Base-by-base conservation (phyloP, 2,888 invertebrate genomes). In the Noctua janthina region DNA sequence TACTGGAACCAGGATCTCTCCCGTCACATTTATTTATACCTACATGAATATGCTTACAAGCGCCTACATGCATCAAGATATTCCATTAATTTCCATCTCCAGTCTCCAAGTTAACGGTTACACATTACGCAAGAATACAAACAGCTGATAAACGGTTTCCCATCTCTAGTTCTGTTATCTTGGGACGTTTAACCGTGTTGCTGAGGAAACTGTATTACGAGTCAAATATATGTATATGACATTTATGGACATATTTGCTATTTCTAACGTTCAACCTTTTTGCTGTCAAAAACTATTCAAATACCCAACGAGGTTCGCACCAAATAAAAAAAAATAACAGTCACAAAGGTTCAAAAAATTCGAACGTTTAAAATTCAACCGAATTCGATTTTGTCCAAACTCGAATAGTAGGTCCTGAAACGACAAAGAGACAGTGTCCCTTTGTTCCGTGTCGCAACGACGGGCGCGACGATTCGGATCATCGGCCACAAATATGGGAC, bases 381-480 rank as follows among this genome's bases (percentile, higher is more conserved):
- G 39, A 78, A 78, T 79, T 79, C 54, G 66, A 74, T 74, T 76
- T 76, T 23, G 39, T 70, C 43, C 56, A 77, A 70, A 70, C 49
- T 76, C 78, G 66, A 78, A 76, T 67, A 85, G 86, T 86, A 79
- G 78, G 74, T 88, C 78, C 86, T 86, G 86, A 86, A 86, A 76
- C 68, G 91, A 94, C 93, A 94, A 92, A 92, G 87, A 91, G 87
- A 90, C 92, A 93, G 91, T 90, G 85, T 86, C 79, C 86, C 91
- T 92, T 93, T 94, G 92, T 93, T 79, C 82, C 76, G 84, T 92
- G 92, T 92, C 91, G 93, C 92, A 93, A 93, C 88, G 86, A 92
- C 91, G 92, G 94, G 93, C 89, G 93, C 91, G 92, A 91, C 93
- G 92, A 89, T 92, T 76, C 94, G 94, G 93, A 92, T 93, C 94